phyloP scores from a whole-genome alignment of 2,113 vertebrate genomes.

The Leuciscus idus region DNA sequence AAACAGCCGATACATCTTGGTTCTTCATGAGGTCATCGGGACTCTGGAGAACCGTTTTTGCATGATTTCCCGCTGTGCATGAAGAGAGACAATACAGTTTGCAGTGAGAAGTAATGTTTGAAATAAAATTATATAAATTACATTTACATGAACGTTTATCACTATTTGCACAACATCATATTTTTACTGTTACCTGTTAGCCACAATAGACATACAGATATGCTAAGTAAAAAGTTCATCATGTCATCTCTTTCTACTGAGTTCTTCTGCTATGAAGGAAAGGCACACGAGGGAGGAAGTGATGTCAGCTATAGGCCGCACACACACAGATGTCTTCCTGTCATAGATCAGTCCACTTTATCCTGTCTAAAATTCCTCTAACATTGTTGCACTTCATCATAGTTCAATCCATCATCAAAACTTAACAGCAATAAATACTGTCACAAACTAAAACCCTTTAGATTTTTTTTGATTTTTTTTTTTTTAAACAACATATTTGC shows the following conservation, averaged over 20 bases:
- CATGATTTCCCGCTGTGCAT: constrained; percentile 30
- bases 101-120: not conserved
- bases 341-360: not conserved
- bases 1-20: not conserved
- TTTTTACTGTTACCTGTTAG: constrained; percentile 35
- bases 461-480: too few relatives aligned
- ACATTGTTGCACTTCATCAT: too few relatives aligned
- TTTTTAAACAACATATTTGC: too few relatives aligned
- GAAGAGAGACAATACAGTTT: not conserved
- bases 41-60: constrained; percentile 32
- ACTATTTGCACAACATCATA: not conserved
- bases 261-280: not conserved
- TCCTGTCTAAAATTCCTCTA: too few relatives aligned
- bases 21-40: constrained; percentile 32
- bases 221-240: not conserved
- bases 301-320: not conserved
- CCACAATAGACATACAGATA: constrained; percentile 18
- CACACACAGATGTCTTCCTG: not conserved
- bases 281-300: not conserved
- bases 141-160: not conserved
- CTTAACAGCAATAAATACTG: too few relatives aligned
- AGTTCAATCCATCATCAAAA: too few relatives aligned
- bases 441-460: too few relatives aligned
- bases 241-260: not conserved
- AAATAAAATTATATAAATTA: not conserved